Conservation (phyloP, 2,797 vertebrate species). For the Microctenopoma steveboyesi region DNA sequence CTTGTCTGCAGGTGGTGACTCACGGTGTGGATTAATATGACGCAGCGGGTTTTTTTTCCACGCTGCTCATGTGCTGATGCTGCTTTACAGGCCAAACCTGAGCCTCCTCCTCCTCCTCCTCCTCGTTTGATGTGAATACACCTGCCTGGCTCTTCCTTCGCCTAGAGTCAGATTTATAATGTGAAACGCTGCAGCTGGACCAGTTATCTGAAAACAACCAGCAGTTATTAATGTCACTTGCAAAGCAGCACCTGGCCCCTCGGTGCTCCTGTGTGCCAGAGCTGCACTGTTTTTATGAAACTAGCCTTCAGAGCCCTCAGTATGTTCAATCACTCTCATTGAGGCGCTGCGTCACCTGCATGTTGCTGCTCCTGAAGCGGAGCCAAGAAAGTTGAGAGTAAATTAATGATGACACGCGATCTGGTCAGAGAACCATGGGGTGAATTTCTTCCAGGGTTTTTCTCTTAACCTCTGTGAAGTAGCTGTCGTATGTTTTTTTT, state of each 20-base stretch:
- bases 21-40: constrained; percentile 33
- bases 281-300: constrained; percentile 40
- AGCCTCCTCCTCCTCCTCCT: background rate
- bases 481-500: too few species aligned
- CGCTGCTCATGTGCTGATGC: constrained; percentile 3
- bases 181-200: constrained; percentile 13
- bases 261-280: background rate
- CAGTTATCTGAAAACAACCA: constrained; percentile 21
- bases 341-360: too few species aligned
- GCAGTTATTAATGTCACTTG: constrained; percentile 22
- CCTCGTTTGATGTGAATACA: constrained; percentile 30
- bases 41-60: constrained; percentile 13
- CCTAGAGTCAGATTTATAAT: background rate
- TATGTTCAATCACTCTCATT: background rate
- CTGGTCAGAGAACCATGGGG: too few species aligned
- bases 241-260: constrained; percentile 59
- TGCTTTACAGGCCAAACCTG: constrained; percentile 3
- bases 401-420: too few species aligned
- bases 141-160: constrained; percentile 1
- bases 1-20: constrained; percentile 46
- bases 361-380: background rate
- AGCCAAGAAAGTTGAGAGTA: too few species aligned
- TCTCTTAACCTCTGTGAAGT: too few species aligned
- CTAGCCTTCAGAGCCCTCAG: background rate
- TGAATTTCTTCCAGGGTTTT: too few species aligned